A percentile compares a stretch with the other conserved stretches of the same genome.
These are phyloP conservation scores for Capromys pilorides DNA, from an alignment of 2,797 vertebrate genomes.

Conservation along the genomic window DNA sequence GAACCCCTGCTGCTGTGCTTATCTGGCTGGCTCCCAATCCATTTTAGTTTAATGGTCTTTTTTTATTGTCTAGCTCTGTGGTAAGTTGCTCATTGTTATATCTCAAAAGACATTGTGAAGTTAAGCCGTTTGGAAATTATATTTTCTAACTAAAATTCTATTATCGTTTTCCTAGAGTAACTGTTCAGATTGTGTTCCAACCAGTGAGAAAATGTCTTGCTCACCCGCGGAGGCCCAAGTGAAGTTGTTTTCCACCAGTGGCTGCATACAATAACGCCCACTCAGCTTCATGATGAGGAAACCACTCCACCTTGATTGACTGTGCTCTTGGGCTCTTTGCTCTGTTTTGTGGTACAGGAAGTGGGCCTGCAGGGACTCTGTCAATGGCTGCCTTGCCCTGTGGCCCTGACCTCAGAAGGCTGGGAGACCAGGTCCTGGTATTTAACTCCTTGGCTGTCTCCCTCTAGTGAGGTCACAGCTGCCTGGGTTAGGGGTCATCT, in stretches of 20 bases:
- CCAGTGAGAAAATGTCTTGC: not conserved
- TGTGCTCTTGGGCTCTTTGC: not conserved
- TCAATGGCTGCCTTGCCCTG: not conserved
- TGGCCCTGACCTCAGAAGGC: not conserved
- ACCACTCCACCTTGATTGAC: not conserved
- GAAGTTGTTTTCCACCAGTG: not conserved
- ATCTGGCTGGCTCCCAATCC: not conserved
- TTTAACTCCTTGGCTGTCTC: not conserved
- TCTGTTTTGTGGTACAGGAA: not conserved
- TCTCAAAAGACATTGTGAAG: not conserved
- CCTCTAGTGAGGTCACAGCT: not conserved
- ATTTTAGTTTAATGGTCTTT: not conserved
- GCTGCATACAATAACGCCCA: no score
- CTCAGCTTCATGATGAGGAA: not conserved
- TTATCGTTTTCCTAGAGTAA: not conserved
- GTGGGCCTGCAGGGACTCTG: not conserved
- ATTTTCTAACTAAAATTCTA: conserved; percentile 2
- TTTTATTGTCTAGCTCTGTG: not conserved
- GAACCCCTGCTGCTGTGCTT: no score
- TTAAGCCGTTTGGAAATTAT: conserved; percentile 15
- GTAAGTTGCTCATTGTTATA: conserved; percentile 1
- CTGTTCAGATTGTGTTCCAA: not conserved
- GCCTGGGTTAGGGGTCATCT: not conserved
- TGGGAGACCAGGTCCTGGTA: not conserved
- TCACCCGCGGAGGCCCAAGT: not conserved